These are phyloP conservation scores for Drosophila tripunctata DNA, from an alignment of 2,888 invertebrate species.

Conservation along the genomic window DNA sequence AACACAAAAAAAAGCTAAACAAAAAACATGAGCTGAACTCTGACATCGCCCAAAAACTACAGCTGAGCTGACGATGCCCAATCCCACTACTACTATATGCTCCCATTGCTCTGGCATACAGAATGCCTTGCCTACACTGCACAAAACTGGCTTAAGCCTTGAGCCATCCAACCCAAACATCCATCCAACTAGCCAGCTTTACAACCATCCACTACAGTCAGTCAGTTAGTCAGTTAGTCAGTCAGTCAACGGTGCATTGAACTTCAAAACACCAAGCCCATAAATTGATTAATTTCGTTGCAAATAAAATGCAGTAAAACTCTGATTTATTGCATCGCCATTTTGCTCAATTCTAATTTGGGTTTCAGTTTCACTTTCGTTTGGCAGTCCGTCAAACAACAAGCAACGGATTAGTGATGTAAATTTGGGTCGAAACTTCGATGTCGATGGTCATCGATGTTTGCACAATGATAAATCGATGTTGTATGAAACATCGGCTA, in stretches of 20 bases:
- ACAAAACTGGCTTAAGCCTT: conserved; percentile 44
- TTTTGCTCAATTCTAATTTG: conserved; percentile 61
- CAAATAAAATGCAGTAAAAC: conserved; percentile 9
- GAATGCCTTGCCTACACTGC: conserved; percentile 38
- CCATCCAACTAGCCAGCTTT: not conserved
- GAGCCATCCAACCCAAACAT: conserved; percentile 22
- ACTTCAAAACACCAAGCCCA: conserved; percentile 59
- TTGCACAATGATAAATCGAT: too few relatives aligned
- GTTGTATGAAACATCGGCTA: too few relatives aligned
- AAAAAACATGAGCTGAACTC: conserved; percentile 75
- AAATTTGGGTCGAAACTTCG: too few relatives aligned
- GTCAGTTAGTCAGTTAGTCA: not conserved
- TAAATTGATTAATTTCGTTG: conserved; percentile 70
- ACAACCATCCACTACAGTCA: too few relatives aligned
- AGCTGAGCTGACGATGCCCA: conserved; percentile 12
- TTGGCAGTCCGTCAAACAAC: conserved; percentile 64
- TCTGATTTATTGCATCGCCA: conserved; percentile 52
- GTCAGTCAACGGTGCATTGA: conserved; percentile 43
- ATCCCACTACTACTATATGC: not conserved
- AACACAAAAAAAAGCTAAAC: too few relatives aligned
- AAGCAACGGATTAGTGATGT: too few relatives aligned
- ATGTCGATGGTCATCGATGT: too few relatives aligned
- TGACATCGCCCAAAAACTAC: conserved; percentile 57
- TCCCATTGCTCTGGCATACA: conserved; percentile 8
- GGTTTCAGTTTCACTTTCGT: conserved; percentile 72